A percentile compares a stretch with the other conserved stretches of the same genome.
phyloP scores from a whole-genome alignment of 2,113 vertebrate genomes.

The Sigmodon hispidus region DNA sequence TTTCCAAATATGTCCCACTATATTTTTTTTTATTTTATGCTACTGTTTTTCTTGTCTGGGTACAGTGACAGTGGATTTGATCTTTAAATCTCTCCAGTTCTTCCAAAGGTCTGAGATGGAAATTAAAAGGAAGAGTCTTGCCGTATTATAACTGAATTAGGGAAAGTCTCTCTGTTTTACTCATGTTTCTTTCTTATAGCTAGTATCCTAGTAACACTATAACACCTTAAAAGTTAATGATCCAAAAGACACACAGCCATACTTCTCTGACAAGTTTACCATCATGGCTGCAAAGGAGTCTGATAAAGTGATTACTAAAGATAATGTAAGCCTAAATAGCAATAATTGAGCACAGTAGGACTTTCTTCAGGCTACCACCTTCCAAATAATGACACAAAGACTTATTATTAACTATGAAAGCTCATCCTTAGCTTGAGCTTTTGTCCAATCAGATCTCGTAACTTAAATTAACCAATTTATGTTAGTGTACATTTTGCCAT shows the following conservation, averaged over 20 bases:
- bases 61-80: neutral
- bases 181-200: neutral
- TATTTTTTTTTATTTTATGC: neutral
- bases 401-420: neutral
- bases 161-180: neutral
- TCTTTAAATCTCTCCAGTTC: neutral
- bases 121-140: neutral
- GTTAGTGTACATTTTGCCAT: neutral
- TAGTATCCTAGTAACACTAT: fast-evolving
- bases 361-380: neutral
- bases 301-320: neutral
- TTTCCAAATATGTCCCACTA: neutral
- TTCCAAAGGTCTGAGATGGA: neutral
- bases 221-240: neutral
- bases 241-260: neutral
- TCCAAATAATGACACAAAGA: neutral
- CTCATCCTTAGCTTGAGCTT: neutral
- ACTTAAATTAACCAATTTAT: neutral
- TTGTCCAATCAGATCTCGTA: neutral
- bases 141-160: neutral
- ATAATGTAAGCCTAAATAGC: neutral
- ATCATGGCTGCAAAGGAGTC: neutral
- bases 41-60: neutral
- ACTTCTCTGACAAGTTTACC: neutral
- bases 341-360: neutral